Evolutionary conservation across 2,888 invertebrate genomes (phyloP), one percentile per base, ranked within the genome.

Genomic region (Trichopoda pennipes): DNA sequence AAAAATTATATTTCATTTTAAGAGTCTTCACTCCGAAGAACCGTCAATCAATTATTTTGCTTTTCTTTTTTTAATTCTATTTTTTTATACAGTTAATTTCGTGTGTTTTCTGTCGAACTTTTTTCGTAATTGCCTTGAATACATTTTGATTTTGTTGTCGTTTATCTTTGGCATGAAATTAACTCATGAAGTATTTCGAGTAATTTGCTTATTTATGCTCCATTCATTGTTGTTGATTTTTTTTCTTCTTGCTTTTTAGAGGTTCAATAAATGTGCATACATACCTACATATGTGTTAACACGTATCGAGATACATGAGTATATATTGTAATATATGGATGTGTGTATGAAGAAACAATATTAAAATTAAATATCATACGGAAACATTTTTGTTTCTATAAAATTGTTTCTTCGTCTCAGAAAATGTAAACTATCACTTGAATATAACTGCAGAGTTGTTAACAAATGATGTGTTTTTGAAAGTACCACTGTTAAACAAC

Each of bases 81-180:
- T n/a, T 73, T 47, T 69, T 32, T 32, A 21, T 60, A 23, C 53
- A 44, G 51, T 53, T 72, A 35, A 61, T 47, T 69, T 60, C 35
- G 32, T 47, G n/a, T 56, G 16, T 47, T 17, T 51, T 55, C 68
- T 32, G 55, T 23, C 16, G 28, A 32, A n/a, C n/a, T n/a, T n/a
- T 10, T 23, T 1, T 58, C 21, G 17, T 66, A 51, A 74, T 77
- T 81, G 81, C 78, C 78, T 78, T 77, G 77, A 73, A 73, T 28
- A 61, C 42, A 76, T 61, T 72, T 47, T 68, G 53, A 64, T 55
- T 72, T 72, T 28, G 38, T 32, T 73, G 47, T 32, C 53, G 12
- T 70, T 76, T 69, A 53, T 76, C 53, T 58, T 69, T 51, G n/a
- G 12, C 66, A 77, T 42, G 17, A 68, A 77, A 81, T 80, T 72